phyloP scores from a whole-genome alignment of 2,888 invertebrate species.

The Cantharis rustica region DNA sequence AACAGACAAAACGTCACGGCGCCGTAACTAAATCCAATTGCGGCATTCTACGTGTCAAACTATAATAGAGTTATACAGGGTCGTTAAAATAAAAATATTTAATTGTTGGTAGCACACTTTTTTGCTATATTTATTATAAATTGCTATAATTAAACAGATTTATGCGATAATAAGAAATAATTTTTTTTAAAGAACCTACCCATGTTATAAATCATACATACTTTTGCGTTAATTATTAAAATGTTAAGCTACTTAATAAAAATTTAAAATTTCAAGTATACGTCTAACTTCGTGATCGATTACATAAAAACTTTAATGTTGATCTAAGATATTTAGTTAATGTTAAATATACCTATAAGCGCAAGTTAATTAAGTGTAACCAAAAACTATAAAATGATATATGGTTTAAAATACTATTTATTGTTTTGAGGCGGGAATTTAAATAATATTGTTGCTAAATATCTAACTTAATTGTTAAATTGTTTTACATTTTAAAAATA shows the following conservation, averaged over 20 bases:
- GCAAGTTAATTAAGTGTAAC: constrained; percentile 5
- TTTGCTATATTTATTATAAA: not conserved
- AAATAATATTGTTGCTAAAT: constrained; percentile 9
- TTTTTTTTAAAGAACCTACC: not conserved
- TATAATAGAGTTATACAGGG: not conserved
- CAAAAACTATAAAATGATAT: constrained; percentile 3
- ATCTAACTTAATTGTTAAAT: constrained; percentile 13
- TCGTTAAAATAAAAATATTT: not conserved
- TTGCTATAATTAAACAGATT: not conserved
- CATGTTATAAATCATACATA: not conserved
- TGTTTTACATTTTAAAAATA: constrained; percentile 6
- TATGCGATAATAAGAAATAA: not conserved
- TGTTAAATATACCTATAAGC: not conserved
- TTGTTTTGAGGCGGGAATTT: constrained; percentile 14
- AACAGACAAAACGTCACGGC: too few relatives aligned
- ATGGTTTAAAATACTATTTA: constrained; percentile 6
- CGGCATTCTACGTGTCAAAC: too few relatives aligned
- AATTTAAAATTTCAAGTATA: not conserved
- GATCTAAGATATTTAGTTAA: not conserved
- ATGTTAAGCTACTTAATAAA: not conserved
- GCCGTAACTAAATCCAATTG: too few relatives aligned
- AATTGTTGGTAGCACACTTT: not conserved
- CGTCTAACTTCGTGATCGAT: not conserved
- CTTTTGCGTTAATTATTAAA: not conserved
- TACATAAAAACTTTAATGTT: constrained; percentile 1